Evolutionary conservation across 1,140 invertebrate genomes (phyloP), one percentile per base, ranked within the genome.

Genomic region (Anoplolepis gracilipes): DNA sequence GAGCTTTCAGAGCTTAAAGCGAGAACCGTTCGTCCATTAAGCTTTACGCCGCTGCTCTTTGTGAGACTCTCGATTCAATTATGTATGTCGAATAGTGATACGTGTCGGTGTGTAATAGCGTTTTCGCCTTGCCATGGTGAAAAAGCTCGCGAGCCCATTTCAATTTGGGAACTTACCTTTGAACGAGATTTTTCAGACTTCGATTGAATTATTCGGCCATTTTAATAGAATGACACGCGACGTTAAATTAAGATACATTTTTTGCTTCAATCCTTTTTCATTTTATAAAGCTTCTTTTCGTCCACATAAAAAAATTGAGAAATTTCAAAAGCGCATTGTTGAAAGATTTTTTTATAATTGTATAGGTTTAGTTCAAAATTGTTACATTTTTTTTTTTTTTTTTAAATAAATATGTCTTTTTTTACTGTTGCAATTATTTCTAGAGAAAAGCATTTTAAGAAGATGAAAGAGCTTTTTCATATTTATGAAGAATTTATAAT

Each of bases 21-120:
- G 53, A 82, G 78, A 82, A 82, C 67, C 67, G 65, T 73, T 72
- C 86, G 42, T 89, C 88, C 88, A 89, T 89, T 89, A 89, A 73
- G 65, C 67, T 36, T 19, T 46, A 11, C 36, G 25, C 62, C 25
- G 46, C 57, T 49, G 69, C 49, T 79, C 77, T 88, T 85, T 88
- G 79, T 77, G 85, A 88, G 53, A 59, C 70, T 84, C 67, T 59
- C 30, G 46, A 88, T 84, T 86, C 72, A 75, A 86, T 82, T 82
- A 82, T 82, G 78, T 46, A 82, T 82, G 67, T 62, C 78, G 67
- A 57, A 82, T 55, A 59, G 78, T 59, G 78, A 82, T 82, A 82
- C 61, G 78, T 72, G 78, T 39, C 36, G 65, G 65, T 72, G 78
- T 36, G 49, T 79, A 79, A 81, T 81, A 53, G 25, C 78, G 67